Base-by-base conservation (phyloP, 2,888 invertebrate genomes). In the Cerceris rybyensis region DNA sequence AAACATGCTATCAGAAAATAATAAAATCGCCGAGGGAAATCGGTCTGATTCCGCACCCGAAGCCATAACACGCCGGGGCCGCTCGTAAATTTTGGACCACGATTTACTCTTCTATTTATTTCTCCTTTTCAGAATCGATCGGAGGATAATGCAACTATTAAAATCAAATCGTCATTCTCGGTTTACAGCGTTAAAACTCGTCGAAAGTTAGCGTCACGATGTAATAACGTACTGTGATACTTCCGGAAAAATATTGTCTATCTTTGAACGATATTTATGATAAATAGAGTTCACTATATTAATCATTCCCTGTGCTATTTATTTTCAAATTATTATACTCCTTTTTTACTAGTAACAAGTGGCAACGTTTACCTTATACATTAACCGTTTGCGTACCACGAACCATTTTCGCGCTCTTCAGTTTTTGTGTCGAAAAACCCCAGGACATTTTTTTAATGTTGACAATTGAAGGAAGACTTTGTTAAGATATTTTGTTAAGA, bases 1-100 rank as follows among this genome's bases (percentile, higher is more conserved):
- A 86, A 84, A 83, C 85, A 86, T 83, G 82, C 86, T 86, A 89
- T 88, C 88, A 87, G 86, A 87, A 89, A 89, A 89, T 90, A 88
- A 88, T 91, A 90, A 90, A 90, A 90, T 86, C 78, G 80, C 80
- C 87, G 66, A 80, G 82, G 80, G 84, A 86, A 86, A 85, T 85
- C 82, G 80, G 82, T 77, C 77, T 79, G 78, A 82, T 80, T 82
- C 79, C 79, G 77, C 63, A 75, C 67, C 82, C 75, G 70, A 70
- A 59, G 60, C 74, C 65, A 78, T 85, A 84, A 84, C 82, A 50
- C 50, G 65, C 72, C 78, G 78, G 76, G 78, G 55, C 80, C 70
- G 87, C 83, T 88, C 88, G 88, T 88, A 88, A 88, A 88, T 88
- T 87, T 87, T 83, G 70, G 78, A 61, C 79, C 63, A 54, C 80